Percentiles rank a stretch among this genome's conserved stretches.
Evolutionary conservation across 2,113 vertebrate species (phyloP).

Genomic region (Ceuthmochares aereus): DNA sequence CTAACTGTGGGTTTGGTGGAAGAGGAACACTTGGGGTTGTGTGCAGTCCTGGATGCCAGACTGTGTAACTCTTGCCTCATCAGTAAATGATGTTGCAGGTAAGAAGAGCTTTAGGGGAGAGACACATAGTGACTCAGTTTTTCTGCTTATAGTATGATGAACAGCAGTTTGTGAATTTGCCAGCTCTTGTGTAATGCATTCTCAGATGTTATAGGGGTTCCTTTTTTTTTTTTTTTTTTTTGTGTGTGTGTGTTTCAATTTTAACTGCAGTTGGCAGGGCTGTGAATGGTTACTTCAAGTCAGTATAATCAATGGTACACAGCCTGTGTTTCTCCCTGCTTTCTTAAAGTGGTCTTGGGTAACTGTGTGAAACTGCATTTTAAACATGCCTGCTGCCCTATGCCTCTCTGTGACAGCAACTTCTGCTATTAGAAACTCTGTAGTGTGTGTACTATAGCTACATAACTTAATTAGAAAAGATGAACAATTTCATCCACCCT

Average conservation of each 20-base stretch:
- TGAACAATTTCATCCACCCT: not conserved
- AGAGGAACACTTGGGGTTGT: not conserved
- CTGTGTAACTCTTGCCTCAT: not conserved
- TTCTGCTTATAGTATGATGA: not conserved
- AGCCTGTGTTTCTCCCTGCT: not conserved
- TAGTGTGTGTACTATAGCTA: not conserved
- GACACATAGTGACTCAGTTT: not conserved
- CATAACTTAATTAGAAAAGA: not conserved
- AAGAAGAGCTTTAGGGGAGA: not conserved
- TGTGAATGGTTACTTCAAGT: not conserved
- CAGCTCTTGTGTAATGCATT: not conserved
- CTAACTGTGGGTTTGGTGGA: not conserved
- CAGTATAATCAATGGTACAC: not conserved
- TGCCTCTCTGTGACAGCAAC: not conserved
- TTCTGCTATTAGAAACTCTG: not conserved
- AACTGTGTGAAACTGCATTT: not conserved
- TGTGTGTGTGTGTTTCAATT: not conserved
- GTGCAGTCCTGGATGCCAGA: fast-evolving
- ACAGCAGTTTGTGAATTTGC: not conserved
- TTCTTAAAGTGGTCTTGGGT: not conserved
- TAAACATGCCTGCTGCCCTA: not conserved
- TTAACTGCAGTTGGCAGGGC: not conserved
- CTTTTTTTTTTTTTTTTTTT: not conserved
- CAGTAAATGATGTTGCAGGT: not conserved
- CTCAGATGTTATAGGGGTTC: not conserved